A percentile compares a stretch with the other conserved stretches of the same genome.
Evolutionary conservation across 2,888 invertebrate species (phyloP).

Genomic region (Melolontha melolontha): DNA sequence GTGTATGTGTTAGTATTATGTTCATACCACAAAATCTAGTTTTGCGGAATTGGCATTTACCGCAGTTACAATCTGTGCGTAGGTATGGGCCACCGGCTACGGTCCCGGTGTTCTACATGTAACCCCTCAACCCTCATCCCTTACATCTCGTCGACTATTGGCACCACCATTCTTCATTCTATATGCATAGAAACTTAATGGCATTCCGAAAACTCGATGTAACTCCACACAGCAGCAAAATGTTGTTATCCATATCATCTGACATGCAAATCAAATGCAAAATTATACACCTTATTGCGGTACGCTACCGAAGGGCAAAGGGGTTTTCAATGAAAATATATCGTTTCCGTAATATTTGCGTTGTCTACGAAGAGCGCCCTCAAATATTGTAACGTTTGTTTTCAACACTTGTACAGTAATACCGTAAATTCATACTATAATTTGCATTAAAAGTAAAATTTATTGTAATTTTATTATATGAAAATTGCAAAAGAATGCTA

Average conservation of each 20-base stretch:
- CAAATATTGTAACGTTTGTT: conserved; percentile 21
- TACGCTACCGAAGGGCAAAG: conserved; percentile 44
- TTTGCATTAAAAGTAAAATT: too few relatives aligned
- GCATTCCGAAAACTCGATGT: conserved; percentile 63
- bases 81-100: conserved; percentile 44
- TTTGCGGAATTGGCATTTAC: conserved; percentile 12
- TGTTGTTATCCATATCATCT: conserved; percentile 65
- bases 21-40: conserved; percentile 14
- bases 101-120: conserved; percentile 29
- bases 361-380: conserved; percentile 5
- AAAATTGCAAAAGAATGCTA: too few relatives aligned
- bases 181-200: conserved; percentile 66
- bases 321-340: conserved; percentile 57
- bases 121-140: conserved; percentile 23
- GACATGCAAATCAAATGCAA: conserved; percentile 66
- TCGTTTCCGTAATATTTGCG: conserved; percentile 56
- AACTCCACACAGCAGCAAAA: conserved; percentile 63
- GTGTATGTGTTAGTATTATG: too few relatives aligned
- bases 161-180: conserved; percentile 62
- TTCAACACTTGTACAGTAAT: conserved; percentile 11
- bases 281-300: conserved; percentile 65
- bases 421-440: too few relatives aligned
- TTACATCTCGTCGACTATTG: conserved; percentile 49
- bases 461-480: too few relatives aligned
- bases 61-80: conserved; percentile 33